phyloP scores from a whole-genome alignment of 2,888 invertebrate species.

The Autographa gamma region DNA sequence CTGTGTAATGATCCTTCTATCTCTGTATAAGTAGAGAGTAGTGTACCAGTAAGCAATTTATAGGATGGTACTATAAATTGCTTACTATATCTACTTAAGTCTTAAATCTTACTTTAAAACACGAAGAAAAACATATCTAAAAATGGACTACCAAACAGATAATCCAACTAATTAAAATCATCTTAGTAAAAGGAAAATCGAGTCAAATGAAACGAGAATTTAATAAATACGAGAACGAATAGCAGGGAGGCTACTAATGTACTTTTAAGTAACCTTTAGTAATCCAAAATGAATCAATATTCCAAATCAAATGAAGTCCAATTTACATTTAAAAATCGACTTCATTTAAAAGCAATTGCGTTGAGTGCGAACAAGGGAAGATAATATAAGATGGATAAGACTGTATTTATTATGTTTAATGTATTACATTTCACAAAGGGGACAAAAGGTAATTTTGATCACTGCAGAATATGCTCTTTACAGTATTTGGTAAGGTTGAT shows the following conservation, averaged over 20 bases:
- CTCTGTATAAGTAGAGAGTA: no score
- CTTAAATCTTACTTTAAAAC: no score
- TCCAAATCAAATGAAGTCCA: slow-evolving; percentile 62
- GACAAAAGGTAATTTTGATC: neutral
- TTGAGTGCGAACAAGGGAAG: slow-evolving; percentile 48
- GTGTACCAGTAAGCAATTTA: no score
- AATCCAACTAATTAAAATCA: slow-evolving; percentile 20
- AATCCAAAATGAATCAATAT: slow-evolving; percentile 60
- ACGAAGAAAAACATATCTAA: neutral
- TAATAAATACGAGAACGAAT: slow-evolving; percentile 35
- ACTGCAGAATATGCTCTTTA: no score
- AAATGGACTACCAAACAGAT: neutral
- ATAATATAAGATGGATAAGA: slow-evolving; percentile 8
- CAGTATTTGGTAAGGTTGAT: no score
- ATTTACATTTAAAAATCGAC: slow-evolving; percentile 63
- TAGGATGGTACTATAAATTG: no score
- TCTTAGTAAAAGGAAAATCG: slow-evolving; percentile 33
- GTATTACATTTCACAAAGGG: neutral
- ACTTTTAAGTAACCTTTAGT: slow-evolving; percentile 57
- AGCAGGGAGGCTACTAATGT: slow-evolving; percentile 50
- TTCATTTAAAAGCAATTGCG: slow-evolving; percentile 61
- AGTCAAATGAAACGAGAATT: slow-evolving; percentile 20
- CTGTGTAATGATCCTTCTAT: no score
- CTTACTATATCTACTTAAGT: no score
- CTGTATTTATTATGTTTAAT: slow-evolving; percentile 3